These are phyloP conservation scores for Diplazon laetatorius DNA, from an alignment of 2,888 invertebrate species.

Conservation along the genomic window DNA sequence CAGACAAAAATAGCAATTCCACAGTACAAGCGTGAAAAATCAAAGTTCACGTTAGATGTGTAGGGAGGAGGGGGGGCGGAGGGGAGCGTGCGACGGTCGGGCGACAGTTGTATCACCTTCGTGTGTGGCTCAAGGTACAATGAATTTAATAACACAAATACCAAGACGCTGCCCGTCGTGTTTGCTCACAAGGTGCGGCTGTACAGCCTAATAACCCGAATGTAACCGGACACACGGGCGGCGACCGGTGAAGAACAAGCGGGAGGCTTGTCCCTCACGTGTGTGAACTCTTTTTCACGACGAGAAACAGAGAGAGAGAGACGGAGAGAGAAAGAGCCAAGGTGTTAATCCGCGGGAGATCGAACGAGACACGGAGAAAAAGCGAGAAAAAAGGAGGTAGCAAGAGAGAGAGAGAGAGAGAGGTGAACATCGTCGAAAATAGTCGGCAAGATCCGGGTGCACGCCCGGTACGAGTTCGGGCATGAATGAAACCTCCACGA, in stretches of 20 bases:
- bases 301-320: too few relatives aligned
- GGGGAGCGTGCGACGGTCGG: slow-evolving; percentile 3
- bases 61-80: not conserved
- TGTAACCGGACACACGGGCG: slow-evolving; percentile 75
- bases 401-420: too few relatives aligned
- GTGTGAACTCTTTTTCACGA: slow-evolving; percentile 42
- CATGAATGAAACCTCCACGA: slow-evolving; percentile 57
- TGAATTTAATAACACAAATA: slow-evolving; percentile 58
- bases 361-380: not conserved
- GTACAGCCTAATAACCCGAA: slow-evolving; percentile 75
- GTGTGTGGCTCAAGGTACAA: slow-evolving; percentile 48
- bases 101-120: slow-evolving; percentile 34
- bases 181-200: slow-evolving; percentile 71
- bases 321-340: too few relatives aligned
- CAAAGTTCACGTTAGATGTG: not conserved
- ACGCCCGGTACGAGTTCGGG: slow-evolving; percentile 26
- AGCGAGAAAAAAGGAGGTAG: too few relatives aligned
- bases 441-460: too few relatives aligned
- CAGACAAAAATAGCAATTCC: too few relatives aligned
- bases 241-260: slow-evolving; percentile 55
- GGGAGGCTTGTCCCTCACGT: slow-evolving; percentile 47
- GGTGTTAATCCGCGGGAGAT: slow-evolving; percentile 6
- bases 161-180: slow-evolving; percentile 50
- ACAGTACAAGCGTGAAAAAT: slow-evolving; percentile 1
- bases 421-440: too few relatives aligned